Percentiles rank a stretch among this genome's conserved stretches.
phyloP scores from a whole-genome alignment of 2,888 invertebrate genomes.

The Trachelus troglodyta region DNA sequence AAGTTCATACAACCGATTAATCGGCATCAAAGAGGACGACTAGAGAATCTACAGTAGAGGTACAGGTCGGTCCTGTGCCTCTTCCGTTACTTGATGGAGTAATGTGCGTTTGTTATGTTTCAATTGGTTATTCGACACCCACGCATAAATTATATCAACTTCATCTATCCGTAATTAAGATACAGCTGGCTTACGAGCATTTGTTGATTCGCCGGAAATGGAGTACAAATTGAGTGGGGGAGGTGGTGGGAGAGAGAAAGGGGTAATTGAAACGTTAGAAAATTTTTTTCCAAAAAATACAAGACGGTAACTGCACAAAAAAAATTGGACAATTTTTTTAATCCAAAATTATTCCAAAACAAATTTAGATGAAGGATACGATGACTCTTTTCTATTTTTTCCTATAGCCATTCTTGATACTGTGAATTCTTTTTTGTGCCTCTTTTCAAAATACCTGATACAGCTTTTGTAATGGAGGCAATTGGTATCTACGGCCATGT shows the following conservation, averaged over 20 bases:
- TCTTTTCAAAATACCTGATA: too few relatives aligned
- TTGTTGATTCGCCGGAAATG: not conserved
- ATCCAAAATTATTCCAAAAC: too few relatives aligned
- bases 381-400: too few relatives aligned
- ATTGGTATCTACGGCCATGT: not conserved
- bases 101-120: constrained; percentile 63
- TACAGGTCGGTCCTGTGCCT: constrained; percentile 44
- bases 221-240: too few relatives aligned
- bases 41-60: constrained; percentile 18
- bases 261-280: not conserved
- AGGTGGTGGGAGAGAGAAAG: not conserved
- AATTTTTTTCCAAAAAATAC: too few relatives aligned
- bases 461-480: not conserved
- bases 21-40: constrained; percentile 51
- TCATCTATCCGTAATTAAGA: constrained; percentile 29
- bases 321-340: too few relatives aligned
- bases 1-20: not conserved
- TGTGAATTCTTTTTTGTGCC: too few relatives aligned
- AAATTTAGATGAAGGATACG: too few relatives aligned
- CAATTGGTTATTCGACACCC: constrained; percentile 55
- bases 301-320: too few relatives aligned
- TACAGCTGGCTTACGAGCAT: not conserved
- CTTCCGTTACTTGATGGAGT: constrained; percentile 61
- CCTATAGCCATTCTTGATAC: too few relatives aligned
- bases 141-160: constrained; percentile 49